Evolutionary conservation across 2,797 vertebrate species (phyloP).

Genomic region (Amazonetta brasiliensis): DNA sequence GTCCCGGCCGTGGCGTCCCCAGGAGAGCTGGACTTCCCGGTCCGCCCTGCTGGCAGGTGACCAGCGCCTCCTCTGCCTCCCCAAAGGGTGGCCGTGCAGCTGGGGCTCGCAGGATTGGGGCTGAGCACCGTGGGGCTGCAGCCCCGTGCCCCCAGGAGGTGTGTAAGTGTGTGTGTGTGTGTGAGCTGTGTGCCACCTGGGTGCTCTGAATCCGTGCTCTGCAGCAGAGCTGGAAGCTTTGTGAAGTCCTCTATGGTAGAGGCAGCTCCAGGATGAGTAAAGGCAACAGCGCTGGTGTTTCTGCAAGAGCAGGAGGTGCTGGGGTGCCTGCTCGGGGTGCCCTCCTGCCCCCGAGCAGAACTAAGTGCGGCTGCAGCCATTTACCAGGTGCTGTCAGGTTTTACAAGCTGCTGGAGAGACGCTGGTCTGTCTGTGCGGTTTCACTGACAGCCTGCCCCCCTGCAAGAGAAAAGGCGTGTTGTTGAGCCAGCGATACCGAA

Average conservation of each 20-base stretch:
- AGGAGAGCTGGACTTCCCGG: not conserved
- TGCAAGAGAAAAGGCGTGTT: not conserved
- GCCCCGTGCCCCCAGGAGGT: not conserved
- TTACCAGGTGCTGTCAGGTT: rapidly evolving
- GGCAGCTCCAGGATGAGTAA: not conserved
- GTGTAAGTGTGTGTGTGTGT: not conserved
- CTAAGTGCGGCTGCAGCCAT: not conserved
- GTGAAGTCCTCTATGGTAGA: not conserved
- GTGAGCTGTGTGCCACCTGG: rapidly evolving
- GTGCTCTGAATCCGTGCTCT: rapidly evolving
- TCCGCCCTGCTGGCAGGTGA: not conserved
- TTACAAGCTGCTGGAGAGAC: no score
- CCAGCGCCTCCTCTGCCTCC: not conserved
- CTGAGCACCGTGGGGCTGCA: rapidly evolving
- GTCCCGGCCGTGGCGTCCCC: rapidly evolving
- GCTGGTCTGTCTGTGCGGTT: not conserved
- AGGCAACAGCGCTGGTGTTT: rapidly evolving
- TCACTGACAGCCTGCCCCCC: not conserved
- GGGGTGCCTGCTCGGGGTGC: not conserved
- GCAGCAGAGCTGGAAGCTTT: not conserved
- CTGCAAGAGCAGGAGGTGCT: not conserved
- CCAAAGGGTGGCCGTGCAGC: not conserved
- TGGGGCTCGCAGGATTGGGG: not conserved
- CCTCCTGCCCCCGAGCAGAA: not conserved
- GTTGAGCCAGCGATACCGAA: no score